Percentiles rank a stretch among this genome's conserved stretches.
Evolutionary conservation across 1,140 invertebrate genomes (phyloP).

Genomic region (Tetraneura akinire): DNA sequence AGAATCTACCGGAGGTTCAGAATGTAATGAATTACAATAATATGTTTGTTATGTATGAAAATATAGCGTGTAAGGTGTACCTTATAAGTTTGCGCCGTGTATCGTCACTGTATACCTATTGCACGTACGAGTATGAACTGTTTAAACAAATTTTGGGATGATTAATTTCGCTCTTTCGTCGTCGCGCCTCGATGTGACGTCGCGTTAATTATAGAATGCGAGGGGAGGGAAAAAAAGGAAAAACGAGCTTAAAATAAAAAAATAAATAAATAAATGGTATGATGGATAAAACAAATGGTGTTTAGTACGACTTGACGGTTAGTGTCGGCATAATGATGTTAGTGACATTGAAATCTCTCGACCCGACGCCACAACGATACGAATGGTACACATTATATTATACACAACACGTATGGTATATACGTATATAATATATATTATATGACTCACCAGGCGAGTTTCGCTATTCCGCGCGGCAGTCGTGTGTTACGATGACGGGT

Average conservation of each 20-base stretch:
- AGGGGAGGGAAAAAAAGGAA: too few relatives aligned
- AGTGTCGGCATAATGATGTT: neutral
- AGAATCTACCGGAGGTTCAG: neutral
- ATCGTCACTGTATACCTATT: too few relatives aligned
- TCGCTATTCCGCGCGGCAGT: neutral
- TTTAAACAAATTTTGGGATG: neutral
- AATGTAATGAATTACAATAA: neutral
- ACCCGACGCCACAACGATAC: neutral
- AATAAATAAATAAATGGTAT: too few relatives aligned
- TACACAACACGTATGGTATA: too few relatives aligned
- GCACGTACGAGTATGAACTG: too few relatives aligned
- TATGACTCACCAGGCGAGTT: constrained; percentile 27
- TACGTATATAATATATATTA: too few relatives aligned
- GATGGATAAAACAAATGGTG: neutral
- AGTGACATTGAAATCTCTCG: constrained; percentile 39
- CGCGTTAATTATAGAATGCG: neutral
- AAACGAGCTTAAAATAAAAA: neutral
- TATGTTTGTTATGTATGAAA: too few relatives aligned
- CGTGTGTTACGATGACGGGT: neutral
- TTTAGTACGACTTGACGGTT: neutral
- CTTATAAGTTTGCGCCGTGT: too few relatives aligned
- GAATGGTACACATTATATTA: neutral
- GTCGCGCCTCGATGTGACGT: neutral
- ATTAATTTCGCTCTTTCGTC: neutral
- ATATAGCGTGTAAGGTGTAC: too few relatives aligned